These are phyloP conservation scores for Atta texana DNA, from an alignment of 1,140 invertebrate genomes.

Conservation along the genomic window DNA sequence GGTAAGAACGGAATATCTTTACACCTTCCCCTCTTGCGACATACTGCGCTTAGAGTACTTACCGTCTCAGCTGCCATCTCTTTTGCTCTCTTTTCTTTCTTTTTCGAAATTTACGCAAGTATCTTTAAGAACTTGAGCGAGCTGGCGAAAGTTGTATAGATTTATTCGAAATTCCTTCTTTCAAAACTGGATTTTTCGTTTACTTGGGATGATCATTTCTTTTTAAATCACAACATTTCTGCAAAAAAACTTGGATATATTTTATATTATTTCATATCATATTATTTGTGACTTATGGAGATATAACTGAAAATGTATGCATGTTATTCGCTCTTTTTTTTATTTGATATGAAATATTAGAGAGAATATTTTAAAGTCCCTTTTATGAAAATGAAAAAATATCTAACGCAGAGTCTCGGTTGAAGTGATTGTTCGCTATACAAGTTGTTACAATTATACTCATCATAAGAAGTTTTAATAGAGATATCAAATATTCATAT, in stretches of 20 bases:
- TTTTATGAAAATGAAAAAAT: slow-evolving; percentile 7
- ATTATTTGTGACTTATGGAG: not conserved
- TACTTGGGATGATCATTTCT: not conserved
- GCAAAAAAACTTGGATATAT: slow-evolving; percentile 9
- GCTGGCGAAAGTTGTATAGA: not conserved
- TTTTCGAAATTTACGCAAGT: slow-evolving; percentile 14
- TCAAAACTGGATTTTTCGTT: slow-evolving; percentile 8
- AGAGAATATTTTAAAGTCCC: not conserved
- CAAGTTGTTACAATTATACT: not conserved
- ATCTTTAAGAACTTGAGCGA: not conserved
- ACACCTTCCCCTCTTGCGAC: slow-evolving; percentile 59
- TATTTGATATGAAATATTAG: not conserved
- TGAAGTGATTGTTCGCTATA: not conserved
- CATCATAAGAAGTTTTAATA: not conserved
- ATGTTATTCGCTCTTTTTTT: not conserved
- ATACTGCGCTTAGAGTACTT: slow-evolving; percentile 46
- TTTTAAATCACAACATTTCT: not conserved
- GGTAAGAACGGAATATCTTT: slow-evolving; percentile 71
- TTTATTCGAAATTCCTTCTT: slow-evolving; percentile 7
- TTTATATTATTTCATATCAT: not conserved
- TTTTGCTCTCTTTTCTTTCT: slow-evolving; percentile 12
- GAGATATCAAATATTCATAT: not conserved
- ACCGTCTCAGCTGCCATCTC: slow-evolving; percentile 10
- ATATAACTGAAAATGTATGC: slow-evolving; percentile 1
- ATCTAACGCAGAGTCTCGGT: not conserved